Evolutionary conservation across 2,113 vertebrate species (phyloP), one percentile per base, ranked within the genome.

Genomic region (Sprattus sprattus): DNA sequence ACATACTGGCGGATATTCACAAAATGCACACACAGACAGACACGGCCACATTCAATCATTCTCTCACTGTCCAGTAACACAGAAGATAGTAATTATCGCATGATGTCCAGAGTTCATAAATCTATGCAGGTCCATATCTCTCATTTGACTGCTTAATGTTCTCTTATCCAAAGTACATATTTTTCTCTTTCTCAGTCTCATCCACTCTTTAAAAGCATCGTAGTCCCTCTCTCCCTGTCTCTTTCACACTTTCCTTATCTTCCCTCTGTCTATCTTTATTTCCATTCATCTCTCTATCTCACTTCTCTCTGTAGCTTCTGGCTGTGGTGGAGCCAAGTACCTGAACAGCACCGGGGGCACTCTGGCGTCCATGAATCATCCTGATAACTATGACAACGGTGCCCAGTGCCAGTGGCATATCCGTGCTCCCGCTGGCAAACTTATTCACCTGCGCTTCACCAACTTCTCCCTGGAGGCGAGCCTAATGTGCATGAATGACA

Each of bases 401-500:
- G 93, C 92, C n/a, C 86, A 1, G n/a, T 95, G 95, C 86, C 87
- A 91, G 84, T 95, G 95, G 95, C 93, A 91, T 88, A 94, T 96
- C 88, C 87, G 13, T 22, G 95, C 88, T 6, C 90, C 94, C 7
- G 32, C 15, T 0, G 95, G 94, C 52, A 93, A 94, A 91, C 82
- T 93, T 67, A 90, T 96, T 75, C 92, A 94, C 86, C 91, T 96
- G 46, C 92, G 90, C 80, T 96, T 95, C 84, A 46, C 83, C n/a
- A 89, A 84, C 83, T 94, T 95, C 88, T 95, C 94, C 13, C 91
- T 95, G 89, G 95, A 96, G 92, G 92, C 95, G 82, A 94, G 92
- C 85, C 82, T 71, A 87, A 15, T 91, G 81, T 95, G 95, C 67
- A 18, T 93, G 8, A 94, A 92, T 45, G 94, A 95, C 90, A 94